Evolutionary conservation across 2,888 invertebrate species (phyloP), one percentile per base, ranked within the genome.

Genomic region (Saturnia pavonia): DNA sequence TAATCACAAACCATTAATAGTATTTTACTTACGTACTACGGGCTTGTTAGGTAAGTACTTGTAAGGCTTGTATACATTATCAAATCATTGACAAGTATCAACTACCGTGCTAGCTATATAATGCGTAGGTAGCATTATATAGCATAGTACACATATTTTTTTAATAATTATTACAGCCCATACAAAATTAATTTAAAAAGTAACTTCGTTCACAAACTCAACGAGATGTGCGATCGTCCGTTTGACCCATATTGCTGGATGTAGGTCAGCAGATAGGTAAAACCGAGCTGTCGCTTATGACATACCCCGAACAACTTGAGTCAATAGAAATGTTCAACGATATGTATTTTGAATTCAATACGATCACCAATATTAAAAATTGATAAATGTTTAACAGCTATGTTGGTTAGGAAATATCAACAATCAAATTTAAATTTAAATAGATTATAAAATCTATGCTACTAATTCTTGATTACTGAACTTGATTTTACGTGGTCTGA

Each of bases 231-330:
- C 85, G 80, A 77, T 86, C 85, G 86, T 84, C 88, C 86, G 88
- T 82, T 85, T 91, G 92, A 92, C 92, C 92, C 82, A 91, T 82
- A 91, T 92, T 80, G 80, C 78, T 73, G 81, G 85, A 84, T 85
- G 87, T 88, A 83, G 92, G 92, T 92, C 92, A 88, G 78, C 79
- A 88, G 74, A 73, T 76, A 76, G 74, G 74, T 76, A 76, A 76
- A 79, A 73, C 76, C 72, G 78, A 81, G 80, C 78, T 77, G 74
- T 77, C 76, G 76, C 77, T 74, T 80, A 78, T 78, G 82, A 82
- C 84, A 81, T 85, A 81, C 80, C 72, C 79, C 78, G 76, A 82
- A 82, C 78, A 81, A 81, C 81, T 83, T 83, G 82, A 85, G 84
- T 83, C 83, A 84, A 86, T 88, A 87, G 81, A 84, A 84, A 85